Percentiles rank a stretch among this genome's conserved stretches.
These are phyloP conservation scores for Hipposideros larvatus DNA, from an alignment of 2,797 vertebrate species.

Conservation along the genomic window DNA sequence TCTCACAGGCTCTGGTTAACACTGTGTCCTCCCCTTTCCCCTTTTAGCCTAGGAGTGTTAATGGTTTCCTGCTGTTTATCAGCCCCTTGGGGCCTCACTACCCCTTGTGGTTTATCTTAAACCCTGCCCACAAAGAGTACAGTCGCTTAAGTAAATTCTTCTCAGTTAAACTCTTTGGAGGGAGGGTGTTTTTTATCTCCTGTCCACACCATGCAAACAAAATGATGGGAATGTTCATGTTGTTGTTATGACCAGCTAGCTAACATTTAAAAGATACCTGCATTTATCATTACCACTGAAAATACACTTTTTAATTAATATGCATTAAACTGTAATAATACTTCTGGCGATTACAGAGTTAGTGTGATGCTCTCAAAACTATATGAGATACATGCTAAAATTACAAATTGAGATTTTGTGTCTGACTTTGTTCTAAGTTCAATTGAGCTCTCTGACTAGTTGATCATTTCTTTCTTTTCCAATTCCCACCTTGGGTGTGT, in stretches of 20 bases:
- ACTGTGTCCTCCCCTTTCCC: neutral
- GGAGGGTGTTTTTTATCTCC: neutral
- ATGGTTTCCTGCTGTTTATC: neutral
- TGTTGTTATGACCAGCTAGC: neutral
- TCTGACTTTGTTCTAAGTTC: conserved; percentile 46
- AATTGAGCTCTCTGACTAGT: neutral
- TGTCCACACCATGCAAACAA: neutral
- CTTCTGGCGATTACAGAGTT: conserved; percentile 77
- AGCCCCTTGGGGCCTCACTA: neutral
- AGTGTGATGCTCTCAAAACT: conserved; percentile 63
- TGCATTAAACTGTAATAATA: conserved; percentile 81
- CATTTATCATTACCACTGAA: conserved; percentile 83
- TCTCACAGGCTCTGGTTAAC: neutral
- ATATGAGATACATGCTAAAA: conserved; percentile 16
- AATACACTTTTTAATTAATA: conserved; percentile 82
- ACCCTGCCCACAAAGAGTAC: neutral
- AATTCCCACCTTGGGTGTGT: neutral
- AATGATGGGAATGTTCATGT: neutral
- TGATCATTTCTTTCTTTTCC: conserved; percentile 33
- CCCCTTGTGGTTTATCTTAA: neutral
- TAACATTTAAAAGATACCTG: neutral
- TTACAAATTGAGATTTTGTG: conserved; percentile 41
- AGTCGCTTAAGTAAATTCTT: neutral
- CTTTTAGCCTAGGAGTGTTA: neutral
- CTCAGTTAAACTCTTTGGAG: neutral